A percentile compares a stretch with the other conserved stretches of the same genome.
These are phyloP conservation scores for Heliangelus exortis DNA, from an alignment of 2,797 vertebrate species.

Conservation along the genomic window DNA sequence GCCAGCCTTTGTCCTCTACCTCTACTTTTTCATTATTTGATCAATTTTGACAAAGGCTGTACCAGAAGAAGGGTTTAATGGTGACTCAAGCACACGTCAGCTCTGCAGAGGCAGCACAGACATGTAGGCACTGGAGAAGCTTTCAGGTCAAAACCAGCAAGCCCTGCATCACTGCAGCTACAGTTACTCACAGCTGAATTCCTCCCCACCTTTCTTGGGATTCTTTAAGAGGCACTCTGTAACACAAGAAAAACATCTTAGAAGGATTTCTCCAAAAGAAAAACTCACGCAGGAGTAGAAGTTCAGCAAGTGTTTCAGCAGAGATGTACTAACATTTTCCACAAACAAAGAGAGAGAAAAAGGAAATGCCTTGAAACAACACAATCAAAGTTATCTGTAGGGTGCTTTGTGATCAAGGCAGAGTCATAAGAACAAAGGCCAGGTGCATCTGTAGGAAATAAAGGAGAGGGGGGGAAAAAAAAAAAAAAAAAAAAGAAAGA, in stretches of 20 bases:
- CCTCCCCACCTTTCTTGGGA: not conserved
- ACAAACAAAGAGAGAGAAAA: not conserved
- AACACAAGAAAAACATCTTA: not conserved
- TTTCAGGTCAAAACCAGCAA: not conserved
- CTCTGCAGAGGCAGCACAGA: not conserved
- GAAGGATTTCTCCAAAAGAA: not conserved
- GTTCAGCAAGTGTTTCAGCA: not conserved
- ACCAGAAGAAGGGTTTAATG: not conserved
- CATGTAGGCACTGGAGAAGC: not conserved
- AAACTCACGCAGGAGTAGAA: not conserved
- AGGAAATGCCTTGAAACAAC: not conserved
- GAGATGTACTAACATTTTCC: not conserved
- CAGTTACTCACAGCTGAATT: not conserved
- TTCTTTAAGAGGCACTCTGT: not conserved
- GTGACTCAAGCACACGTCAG: conserved; percentile 39
- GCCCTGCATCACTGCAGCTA: not conserved
- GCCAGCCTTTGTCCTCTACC: not conserved
- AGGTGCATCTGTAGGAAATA: not conserved
- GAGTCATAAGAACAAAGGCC: not conserved
- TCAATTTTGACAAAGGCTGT: not conserved
- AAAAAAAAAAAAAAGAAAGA: not conserved
- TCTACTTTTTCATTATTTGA: not conserved
- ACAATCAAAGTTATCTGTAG: not conserved
- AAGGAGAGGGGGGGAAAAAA: not conserved
- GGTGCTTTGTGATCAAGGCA: not conserved